These are phyloP conservation scores for Rapana venosa DNA, from an alignment of 2,888 invertebrate genomes.

Conservation along the genomic window DNA sequence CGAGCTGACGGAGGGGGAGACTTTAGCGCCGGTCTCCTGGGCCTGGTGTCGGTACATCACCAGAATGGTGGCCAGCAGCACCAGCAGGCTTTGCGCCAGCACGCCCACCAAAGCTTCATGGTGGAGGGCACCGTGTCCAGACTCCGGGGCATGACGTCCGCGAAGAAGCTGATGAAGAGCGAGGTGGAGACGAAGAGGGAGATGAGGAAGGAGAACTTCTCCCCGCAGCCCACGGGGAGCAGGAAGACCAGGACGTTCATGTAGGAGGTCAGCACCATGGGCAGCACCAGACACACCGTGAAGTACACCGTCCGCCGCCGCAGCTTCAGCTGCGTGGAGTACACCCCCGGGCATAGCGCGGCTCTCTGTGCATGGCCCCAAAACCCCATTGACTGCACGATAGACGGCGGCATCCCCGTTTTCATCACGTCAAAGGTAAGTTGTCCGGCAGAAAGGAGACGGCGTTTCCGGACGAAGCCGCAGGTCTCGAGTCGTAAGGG, in stretches of 20 bases:
- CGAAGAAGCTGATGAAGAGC: slow-evolving; percentile 36
- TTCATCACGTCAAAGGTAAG: neutral
- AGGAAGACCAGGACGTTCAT: slow-evolving; percentile 44
- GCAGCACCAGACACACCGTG: slow-evolving; percentile 38
- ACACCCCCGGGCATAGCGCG: no score
- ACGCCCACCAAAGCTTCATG: slow-evolving; percentile 3
- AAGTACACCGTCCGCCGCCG: slow-evolving; percentile 29
- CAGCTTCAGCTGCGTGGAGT: neutral
- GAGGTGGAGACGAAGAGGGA: slow-evolving; percentile 44
- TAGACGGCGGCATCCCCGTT: neutral
- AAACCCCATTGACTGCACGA: neutral
- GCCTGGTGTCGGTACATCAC: neutral
- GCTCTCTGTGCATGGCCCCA: neutral
- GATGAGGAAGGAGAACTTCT: slow-evolving; percentile 47
- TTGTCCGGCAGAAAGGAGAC: neutral
- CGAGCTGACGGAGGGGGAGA: neutral
- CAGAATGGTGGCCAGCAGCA: neutral
- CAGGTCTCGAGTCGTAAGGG: slow-evolving; percentile 29
- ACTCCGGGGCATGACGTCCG: neutral
- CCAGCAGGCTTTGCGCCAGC: neutral
- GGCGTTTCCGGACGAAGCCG: neutral
- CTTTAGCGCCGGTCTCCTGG: neutral
- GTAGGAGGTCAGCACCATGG: slow-evolving; percentile 45
- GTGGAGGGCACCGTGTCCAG: neutral
- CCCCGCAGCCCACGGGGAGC: slow-evolving; percentile 40